phyloP scores from a whole-genome alignment of 2,797 vertebrate species.

The Dallia pectoralis region DNA sequence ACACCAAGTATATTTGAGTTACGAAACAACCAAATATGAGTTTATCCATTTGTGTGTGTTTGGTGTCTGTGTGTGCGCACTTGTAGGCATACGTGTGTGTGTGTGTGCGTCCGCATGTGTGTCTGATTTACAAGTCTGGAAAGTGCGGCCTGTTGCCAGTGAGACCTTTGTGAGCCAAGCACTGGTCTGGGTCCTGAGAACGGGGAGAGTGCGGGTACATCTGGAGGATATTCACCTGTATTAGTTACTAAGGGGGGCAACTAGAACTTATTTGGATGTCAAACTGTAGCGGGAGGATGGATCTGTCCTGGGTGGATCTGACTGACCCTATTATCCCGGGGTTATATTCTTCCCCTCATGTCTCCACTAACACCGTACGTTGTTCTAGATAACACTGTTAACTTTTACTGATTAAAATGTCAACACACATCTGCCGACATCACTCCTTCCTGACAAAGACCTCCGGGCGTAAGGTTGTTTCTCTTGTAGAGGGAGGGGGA shows the following conservation, averaged over 20 bases:
- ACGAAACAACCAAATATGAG: background rate
- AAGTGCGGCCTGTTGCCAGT: slow-evolving; percentile 14
- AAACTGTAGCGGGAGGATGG: background rate
- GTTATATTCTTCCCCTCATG: slow-evolving; percentile 32
- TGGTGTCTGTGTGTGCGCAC: background rate
- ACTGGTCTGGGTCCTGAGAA: slow-evolving; percentile 17
- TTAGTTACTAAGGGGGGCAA: background rate
- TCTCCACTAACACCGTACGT: slow-evolving; percentile 15
- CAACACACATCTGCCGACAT: slow-evolving; percentile 32
- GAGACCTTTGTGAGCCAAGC: slow-evolving; percentile 22
- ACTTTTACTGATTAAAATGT: no score
- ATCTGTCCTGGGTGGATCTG: slow-evolving; percentile 18
- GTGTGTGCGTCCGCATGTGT: slow-evolving; percentile 8
- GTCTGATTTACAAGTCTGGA: slow-evolving; percentile 17
- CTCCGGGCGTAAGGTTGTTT: background rate
- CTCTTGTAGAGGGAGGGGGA: background rate
- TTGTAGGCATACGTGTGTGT: background rate
- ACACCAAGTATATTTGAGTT: no score
- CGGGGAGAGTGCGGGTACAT: background rate
- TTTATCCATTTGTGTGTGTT: background rate
- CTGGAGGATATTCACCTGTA: background rate
- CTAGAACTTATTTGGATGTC: background rate
- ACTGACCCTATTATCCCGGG: slow-evolving; percentile 35
- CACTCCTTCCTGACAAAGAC: slow-evolving; percentile 28
- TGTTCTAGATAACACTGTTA: background rate